A percentile compares a stretch with the other conserved stretches of the same genome.
phyloP scores from a whole-genome alignment of 2,888 invertebrate species.

The Morpho helenor region DNA sequence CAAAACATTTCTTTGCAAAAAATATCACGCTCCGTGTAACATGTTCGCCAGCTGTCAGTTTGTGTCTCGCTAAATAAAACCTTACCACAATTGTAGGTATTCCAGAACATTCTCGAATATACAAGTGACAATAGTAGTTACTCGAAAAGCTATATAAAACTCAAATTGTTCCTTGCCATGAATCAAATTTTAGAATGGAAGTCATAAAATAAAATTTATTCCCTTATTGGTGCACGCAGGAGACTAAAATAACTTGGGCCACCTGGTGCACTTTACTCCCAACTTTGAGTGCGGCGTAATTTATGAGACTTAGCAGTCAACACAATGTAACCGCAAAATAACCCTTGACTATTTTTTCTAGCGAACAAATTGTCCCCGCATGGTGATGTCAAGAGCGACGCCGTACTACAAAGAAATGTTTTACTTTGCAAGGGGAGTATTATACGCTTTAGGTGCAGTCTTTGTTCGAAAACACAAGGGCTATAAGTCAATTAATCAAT shows the following conservation, averaged over 20 bases:
- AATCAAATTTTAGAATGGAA: slow-evolving; percentile 64
- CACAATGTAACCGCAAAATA: slow-evolving; percentile 71
- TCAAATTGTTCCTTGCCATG: slow-evolving; percentile 40
- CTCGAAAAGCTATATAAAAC: slow-evolving; percentile 18
- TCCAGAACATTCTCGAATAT: slow-evolving; percentile 11
- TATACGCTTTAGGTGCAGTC: slow-evolving; percentile 28
- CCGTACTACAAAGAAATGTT: slow-evolving; percentile 29
- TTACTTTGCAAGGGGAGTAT: slow-evolving; percentile 27
- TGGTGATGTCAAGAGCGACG: slow-evolving; percentile 45
- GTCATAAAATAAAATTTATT: slow-evolving; percentile 67
- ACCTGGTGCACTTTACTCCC: slow-evolving; percentile 62
- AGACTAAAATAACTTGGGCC: slow-evolving; percentile 65
- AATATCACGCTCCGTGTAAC: slow-evolving; percentile 66
- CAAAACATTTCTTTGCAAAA: slow-evolving; percentile 61
- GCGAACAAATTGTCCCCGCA: slow-evolving; percentile 51
- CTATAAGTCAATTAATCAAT: slow-evolving; percentile 46
- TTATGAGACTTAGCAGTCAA: slow-evolving; percentile 52
- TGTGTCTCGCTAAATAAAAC: slow-evolving; percentile 17
- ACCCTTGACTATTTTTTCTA: slow-evolving; percentile 68
- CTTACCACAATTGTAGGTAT: slow-evolving; percentile 4
- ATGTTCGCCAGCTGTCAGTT: slow-evolving; percentile 57
- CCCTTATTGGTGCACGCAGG: slow-evolving; percentile 61
- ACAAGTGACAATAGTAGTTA: slow-evolving; percentile 12
- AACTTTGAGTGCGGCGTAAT: slow-evolving; percentile 60
- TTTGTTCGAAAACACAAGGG: slow-evolving; percentile 20